Conservation (phyloP, 2,888 invertebrate genomes). For the Gandaritis pyraliata region DNA sequence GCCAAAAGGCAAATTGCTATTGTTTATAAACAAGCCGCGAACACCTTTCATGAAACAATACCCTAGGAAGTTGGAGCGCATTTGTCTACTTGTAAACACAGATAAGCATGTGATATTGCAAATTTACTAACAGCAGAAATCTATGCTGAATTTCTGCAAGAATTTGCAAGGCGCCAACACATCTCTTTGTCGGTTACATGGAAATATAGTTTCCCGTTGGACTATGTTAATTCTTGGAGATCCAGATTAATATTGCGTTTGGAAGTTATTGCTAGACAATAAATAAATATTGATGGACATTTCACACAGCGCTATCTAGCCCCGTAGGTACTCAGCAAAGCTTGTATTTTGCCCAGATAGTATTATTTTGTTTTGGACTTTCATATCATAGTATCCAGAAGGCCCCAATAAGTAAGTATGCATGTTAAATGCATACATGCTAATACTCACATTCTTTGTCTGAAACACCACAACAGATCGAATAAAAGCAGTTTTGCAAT, state of each 20-base stretch:
- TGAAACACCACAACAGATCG: conserved; percentile 34
- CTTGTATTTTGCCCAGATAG: neutral
- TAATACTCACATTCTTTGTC: conserved; percentile 37
- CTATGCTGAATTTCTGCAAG: conserved; percentile 29
- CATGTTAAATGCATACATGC: conserved; percentile 36
- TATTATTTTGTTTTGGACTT: conserved; percentile 29
- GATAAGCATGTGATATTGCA: conserved; percentile 44
- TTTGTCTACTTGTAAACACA: conserved; percentile 53
- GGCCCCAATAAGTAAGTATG: conserved; percentile 17
- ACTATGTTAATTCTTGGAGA: conserved; percentile 38
- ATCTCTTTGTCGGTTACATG: conserved; percentile 37
- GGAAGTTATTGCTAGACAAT: neutral
- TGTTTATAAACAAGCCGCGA: conserved; percentile 71
- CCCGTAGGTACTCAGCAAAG: no score
- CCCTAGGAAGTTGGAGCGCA: conserved; percentile 66
- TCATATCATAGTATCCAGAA: conserved; percentile 28
- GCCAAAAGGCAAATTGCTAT: conserved; percentile 73
- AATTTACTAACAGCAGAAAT: conserved; percentile 37
- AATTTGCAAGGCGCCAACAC: conserved; percentile 39
- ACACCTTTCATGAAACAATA: conserved; percentile 69
- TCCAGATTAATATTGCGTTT: conserved; percentile 32
- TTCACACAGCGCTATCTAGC: no score
- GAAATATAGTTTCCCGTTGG: conserved; percentile 40
- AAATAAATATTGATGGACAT: no score
- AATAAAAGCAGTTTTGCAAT: conserved; percentile 37